Base-by-base conservation (phyloP, 2,113 vertebrate genomes). In the Rhinolophus sinicus region DNA sequence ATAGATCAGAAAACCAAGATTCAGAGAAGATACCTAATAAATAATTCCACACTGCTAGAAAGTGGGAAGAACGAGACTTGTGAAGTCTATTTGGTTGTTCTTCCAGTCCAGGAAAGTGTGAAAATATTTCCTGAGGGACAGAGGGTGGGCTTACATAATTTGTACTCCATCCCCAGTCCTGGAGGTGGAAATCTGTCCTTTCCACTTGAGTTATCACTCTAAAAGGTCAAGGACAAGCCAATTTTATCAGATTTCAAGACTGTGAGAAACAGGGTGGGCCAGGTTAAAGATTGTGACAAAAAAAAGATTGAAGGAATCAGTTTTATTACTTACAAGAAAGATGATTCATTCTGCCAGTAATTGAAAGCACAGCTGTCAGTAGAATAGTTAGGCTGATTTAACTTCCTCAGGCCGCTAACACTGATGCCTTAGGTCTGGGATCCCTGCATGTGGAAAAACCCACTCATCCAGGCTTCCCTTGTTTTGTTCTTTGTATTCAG, bases 331-430 rank as follows among this genome's bases (percentile, higher is more conserved):
- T 60, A 70, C 5, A 7, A 77, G 67, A 90, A 83, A 72, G 16
- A 1, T 90, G 89, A 94, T 33, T 96, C 85, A 94, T 67, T 60
- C 52, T 90, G 47, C 75, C 88, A 52, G 73, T 30, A 86, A 87
- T 3, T 15, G 35, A 28, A 90, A 90, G 70, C n/a, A 58, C 69
- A 70, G 24, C 54, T 47, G 47, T 19, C 28, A 47, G 28, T 6
- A 16, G 47, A 24, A 52, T 14, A 64, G 8, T 1, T 22, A 30
- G 22, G 19, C 9, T 1, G 33, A 38, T 38, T 52, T 11, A 35
- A 3, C 12, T 35, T 82, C n/a, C 33, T 35, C 38, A 16, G n/a
- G n/a, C 24, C 44, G 52, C n/a, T 4, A 7, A 28, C 16, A 19
- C 35, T 8, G 38, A 14, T 18, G 21, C 44, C 54, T 28, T n/a